Conservation (phyloP, 2,888 invertebrate genomes). For the Aphidoletes aphidimyza region DNA sequence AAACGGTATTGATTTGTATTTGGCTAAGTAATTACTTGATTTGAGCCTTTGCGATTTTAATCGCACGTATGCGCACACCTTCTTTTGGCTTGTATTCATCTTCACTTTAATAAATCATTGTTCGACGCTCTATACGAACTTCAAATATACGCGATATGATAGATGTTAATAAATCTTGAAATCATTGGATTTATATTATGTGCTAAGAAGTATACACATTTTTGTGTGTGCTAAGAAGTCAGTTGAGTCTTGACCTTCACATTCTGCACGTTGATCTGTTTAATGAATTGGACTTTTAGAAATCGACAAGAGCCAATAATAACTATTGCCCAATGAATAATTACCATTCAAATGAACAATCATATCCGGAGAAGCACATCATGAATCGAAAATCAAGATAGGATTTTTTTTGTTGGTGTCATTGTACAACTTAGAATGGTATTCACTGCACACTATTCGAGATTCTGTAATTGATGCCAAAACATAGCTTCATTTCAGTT, state of each 20-base stretch:
- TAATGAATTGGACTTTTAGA: neutral
- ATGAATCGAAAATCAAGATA: neutral
- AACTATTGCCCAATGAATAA: neutral
- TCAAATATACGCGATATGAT: neutral
- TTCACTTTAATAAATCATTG: slow-evolving; percentile 31
- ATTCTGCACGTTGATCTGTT: neutral
- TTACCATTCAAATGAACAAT: neutral
- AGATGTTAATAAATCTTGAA: neutral
- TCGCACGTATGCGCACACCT: neutral
- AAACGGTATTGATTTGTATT: neutral
- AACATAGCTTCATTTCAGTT: neutral
- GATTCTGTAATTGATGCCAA: neutral
- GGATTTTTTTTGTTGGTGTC: neutral
- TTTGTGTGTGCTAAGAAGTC: neutral
- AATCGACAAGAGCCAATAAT: neutral
- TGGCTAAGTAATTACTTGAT: slow-evolving; percentile 7
- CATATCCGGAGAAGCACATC: neutral
- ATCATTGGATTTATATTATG: neutral
- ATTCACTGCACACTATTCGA: neutral
- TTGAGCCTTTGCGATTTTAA: neutral
- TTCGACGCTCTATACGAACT: neutral
- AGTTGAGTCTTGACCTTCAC: neutral
- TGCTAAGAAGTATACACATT: no score
- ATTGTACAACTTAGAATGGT: neutral
- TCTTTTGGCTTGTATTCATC: neutral